Conservation (phyloP, 2,797 vertebrate species). For the Nyctalus aviator region DNA sequence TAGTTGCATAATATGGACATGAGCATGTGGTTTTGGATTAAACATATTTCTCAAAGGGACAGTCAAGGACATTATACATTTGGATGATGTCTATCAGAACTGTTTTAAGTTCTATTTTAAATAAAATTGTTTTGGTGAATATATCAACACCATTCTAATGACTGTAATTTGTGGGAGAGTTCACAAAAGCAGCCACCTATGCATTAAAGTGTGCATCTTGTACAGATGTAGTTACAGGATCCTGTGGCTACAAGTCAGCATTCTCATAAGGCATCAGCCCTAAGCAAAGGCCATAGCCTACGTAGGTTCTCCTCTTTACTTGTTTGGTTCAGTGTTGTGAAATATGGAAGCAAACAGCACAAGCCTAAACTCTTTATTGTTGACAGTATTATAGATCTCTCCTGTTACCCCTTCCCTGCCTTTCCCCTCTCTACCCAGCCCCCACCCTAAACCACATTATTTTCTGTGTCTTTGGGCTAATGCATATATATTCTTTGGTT, state of each 20-base stretch:
- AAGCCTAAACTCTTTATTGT: neutral
- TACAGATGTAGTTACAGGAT: neutral
- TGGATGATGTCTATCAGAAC: slow-evolving; percentile 32
- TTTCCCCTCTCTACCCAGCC: neutral
- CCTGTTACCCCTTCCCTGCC: neutral
- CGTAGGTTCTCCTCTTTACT: neutral
- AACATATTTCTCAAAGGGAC: slow-evolving; percentile 38
- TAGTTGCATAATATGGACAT: slow-evolving; percentile 4
- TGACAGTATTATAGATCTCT: neutral
- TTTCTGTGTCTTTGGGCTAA: neutral
- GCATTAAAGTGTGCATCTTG: neutral
- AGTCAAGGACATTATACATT: neutral
- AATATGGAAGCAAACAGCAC: neutral
- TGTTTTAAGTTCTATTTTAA: slow-evolving; percentile 29
- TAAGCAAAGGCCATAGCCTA: neutral
- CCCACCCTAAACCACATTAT: neutral
- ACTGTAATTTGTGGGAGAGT: neutral
- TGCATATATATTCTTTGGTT: neutral
- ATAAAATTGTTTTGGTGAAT: neutral
- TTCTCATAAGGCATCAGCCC: neutral
- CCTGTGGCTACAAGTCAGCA: neutral
- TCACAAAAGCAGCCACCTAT: neutral
- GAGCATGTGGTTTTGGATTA: neutral
- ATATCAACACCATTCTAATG: neutral
- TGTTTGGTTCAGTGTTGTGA: neutral